phyloP scores from a whole-genome alignment of 2,888 invertebrate species.

The Melikaiella ostensackeni region DNA sequence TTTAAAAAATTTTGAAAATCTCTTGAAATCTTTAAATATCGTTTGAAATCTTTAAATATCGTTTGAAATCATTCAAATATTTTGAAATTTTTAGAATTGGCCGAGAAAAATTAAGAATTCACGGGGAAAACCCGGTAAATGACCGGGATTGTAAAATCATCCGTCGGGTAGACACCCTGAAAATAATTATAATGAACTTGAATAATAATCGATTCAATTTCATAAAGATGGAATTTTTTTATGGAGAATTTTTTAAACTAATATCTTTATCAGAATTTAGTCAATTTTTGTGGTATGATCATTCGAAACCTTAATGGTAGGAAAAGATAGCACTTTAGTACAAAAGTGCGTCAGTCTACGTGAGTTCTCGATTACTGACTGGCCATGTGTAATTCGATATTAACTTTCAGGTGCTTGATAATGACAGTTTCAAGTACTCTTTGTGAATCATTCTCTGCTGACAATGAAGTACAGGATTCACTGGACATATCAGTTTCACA shows the following conservation, averaged over 20 bases:
- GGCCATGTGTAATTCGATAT: constrained; percentile 27
- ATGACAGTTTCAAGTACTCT: constrained; percentile 27
- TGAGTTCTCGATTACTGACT: constrained; percentile 7
- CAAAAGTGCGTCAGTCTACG: neutral
- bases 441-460: constrained; percentile 9
- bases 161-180: no score
- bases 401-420: constrained; percentile 29
- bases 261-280: neutral
- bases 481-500: neutral
- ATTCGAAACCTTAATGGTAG: neutral
- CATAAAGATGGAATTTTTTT: no score
- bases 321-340: constrained; percentile 11
- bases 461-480: constrained; percentile 5
- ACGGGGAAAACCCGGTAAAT: no score
- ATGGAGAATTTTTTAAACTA: neutral
- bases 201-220: neutral
- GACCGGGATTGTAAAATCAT: no score
- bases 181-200: neutral
- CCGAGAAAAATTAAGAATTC: no score
- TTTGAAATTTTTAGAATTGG: no score
- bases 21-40: no score
- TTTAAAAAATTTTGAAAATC: no score
- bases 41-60: no score
- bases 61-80: no score
- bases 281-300: neutral